These are phyloP conservation scores for Poecilia gillii DNA, from an alignment of 2,797 vertebrate species.

Conservation along the genomic window DNA sequence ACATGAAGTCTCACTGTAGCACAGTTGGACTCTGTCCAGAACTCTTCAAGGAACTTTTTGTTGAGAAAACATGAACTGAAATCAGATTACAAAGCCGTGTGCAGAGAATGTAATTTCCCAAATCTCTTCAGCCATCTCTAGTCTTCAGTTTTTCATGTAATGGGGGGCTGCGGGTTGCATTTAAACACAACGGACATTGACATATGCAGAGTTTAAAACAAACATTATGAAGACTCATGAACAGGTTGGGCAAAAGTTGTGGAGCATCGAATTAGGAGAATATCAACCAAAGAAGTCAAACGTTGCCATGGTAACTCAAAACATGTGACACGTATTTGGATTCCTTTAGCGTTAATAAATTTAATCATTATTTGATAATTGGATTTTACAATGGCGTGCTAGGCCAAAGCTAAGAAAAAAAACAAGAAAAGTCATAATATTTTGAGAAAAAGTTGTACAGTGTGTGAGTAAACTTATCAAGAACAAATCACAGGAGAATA, in stretches of 20 bases:
- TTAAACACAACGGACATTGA: conserved; percentile 23
- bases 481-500: too few species aligned
- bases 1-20: conserved; percentile 39
- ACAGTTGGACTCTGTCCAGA: conserved; percentile 46
- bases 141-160: conserved; percentile 35
- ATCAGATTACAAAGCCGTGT: conserved; percentile 43
- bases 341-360: background rate
- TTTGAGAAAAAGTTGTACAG: too few species aligned
- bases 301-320: background rate
- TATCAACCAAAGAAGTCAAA: background rate
- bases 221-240: background rate
- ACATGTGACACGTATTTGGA: background rate
- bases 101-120: conserved; percentile 35
- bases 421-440: too few species aligned
- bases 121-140: conserved; percentile 49
- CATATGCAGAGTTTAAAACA: conserved; percentile 34
- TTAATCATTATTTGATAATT: background rate
- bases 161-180: conserved; percentile 14
- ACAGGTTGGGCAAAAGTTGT: background rate
- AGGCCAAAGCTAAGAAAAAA: too few species aligned
- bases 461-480: too few species aligned
- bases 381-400: background rate
- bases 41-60: conserved; percentile 26
- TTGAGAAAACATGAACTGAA: conserved; percentile 16
- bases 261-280: background rate